A percentile compares a stretch with the other conserved stretches of the same genome.
These are phyloP conservation scores for Rhaphigaster nebulosa DNA, from an alignment of 2,888 invertebrate species.

Conservation along the genomic window DNA sequence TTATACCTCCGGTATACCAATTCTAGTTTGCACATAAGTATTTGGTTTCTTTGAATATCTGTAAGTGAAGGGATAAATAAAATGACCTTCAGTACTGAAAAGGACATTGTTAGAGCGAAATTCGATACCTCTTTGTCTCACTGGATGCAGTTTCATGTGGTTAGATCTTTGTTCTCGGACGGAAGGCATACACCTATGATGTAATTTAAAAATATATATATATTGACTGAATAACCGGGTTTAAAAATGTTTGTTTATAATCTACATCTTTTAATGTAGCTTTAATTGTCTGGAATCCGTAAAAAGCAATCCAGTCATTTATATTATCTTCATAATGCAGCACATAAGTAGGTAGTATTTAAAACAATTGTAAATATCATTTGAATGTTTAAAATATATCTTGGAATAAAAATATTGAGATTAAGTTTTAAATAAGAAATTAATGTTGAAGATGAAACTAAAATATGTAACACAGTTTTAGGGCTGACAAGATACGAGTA, in stretches of 20 bases:
- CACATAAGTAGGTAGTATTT: too few species aligned
- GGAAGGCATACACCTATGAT: too few species aligned
- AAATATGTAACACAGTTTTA: too few species aligned
- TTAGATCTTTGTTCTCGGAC: not conserved
- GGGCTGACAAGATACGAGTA: too few species aligned
- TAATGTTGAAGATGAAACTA: too few species aligned
- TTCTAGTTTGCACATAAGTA: not conserved
- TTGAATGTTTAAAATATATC: too few species aligned
- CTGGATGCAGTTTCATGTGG: constrained; percentile 9
- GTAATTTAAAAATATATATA: too few species aligned
- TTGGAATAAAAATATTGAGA: too few species aligned
- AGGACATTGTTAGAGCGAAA: not conserved
- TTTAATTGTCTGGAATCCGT: not conserved
- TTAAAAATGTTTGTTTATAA: not conserved
- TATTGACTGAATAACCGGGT: too few species aligned
- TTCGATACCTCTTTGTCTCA: not conserved
- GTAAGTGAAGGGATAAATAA: not conserved
- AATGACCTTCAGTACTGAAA: not conserved
- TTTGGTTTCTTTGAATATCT: not conserved
- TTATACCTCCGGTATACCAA: not conserved
- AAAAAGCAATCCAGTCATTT: not conserved
- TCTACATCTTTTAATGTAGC: too few species aligned
- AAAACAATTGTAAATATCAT: too few species aligned
- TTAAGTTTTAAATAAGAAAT: too few species aligned
- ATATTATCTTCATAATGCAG: not conserved